Evolutionary conservation across 2,113 vertebrate genomes (phyloP).

Genomic region (Myiozetetes cayanensis): DNA sequence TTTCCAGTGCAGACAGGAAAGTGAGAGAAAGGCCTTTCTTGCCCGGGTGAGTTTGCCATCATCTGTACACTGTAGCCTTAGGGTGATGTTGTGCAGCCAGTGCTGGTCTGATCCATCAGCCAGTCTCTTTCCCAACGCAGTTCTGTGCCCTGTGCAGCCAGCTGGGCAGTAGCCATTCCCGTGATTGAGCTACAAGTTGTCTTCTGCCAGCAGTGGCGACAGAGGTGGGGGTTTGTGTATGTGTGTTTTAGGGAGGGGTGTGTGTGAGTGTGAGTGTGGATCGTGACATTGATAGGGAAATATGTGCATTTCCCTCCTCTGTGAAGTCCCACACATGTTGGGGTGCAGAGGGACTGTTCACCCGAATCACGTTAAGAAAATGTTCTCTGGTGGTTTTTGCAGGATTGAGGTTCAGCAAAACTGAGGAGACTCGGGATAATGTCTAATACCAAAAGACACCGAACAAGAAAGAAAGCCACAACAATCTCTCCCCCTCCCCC

Average conservation of each 20-base stretch:
- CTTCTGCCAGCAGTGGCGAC: not conserved
- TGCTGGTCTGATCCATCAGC: not conserved
- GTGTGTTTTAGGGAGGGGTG: not conserved
- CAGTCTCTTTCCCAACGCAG: not conserved
- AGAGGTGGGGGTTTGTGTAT: not conserved
- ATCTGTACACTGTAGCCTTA: not conserved
- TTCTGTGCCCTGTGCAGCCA: not conserved
- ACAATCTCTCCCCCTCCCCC: not conserved
- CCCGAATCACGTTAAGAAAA: not conserved
- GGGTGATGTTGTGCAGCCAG: not conserved
- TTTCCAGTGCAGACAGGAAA: not conserved
- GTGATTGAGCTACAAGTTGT: not conserved
- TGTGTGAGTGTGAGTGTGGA: not conserved
- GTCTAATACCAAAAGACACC: not conserved
- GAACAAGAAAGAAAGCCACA: not conserved
- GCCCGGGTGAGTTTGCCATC: not conserved
- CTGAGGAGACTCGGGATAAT: not conserved
- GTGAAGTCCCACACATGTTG: not conserved
- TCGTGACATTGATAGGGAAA: not conserved
- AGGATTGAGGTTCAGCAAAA: not conserved
- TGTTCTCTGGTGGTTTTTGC: not conserved
- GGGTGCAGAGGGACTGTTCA: not conserved
- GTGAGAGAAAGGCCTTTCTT: not conserved
- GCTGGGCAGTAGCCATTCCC: fast-evolving
- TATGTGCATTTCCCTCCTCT: not conserved